Percentiles rank a stretch among this genome's conserved stretches.
phyloP scores from a whole-genome alignment of 2,888 invertebrate species.

The Trachelus troglodyta region DNA sequence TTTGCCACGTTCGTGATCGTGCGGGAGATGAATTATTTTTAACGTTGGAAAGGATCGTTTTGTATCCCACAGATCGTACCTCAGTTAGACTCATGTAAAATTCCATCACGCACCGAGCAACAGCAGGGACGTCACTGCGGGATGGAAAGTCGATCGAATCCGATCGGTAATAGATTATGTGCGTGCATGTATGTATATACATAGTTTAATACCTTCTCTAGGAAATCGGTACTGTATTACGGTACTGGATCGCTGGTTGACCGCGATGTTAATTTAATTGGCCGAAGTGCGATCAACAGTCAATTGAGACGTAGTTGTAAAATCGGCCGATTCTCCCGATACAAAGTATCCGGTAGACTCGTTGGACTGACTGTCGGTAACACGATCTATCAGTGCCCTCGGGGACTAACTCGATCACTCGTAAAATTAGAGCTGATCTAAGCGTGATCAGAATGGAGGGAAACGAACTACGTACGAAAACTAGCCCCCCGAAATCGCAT shows the following conservation, averaged over 20 bases:
- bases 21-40: background rate
- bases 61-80: background rate
- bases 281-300: constrained; percentile 20
- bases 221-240: background rate
- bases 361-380: constrained; percentile 2
- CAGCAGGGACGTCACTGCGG: background rate
- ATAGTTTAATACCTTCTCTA: background rate
- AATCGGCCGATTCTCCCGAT: constrained; percentile 1
- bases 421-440: constrained; percentile 56
- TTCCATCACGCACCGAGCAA: background rate
- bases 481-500: constrained; percentile 1
- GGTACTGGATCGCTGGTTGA: constrained; percentile 10
- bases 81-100: background rate
- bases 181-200: background rate
- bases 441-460: constrained; percentile 12
- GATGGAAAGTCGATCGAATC: background rate
- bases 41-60: background rate
- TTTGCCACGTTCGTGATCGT: background rate
- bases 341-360: constrained; percentile 6
- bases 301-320: constrained; percentile 39
- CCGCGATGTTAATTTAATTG: constrained; percentile 37
- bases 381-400: constrained; percentile 5
- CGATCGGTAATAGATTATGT: background rate
- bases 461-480: background rate
- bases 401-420: constrained; percentile 29